A percentile compares a stretch with the other conserved stretches of the same genome.
Conservation (phyloP, 2,888 invertebrate genomes). For the Harpagoxenus sublaevis region DNA sequence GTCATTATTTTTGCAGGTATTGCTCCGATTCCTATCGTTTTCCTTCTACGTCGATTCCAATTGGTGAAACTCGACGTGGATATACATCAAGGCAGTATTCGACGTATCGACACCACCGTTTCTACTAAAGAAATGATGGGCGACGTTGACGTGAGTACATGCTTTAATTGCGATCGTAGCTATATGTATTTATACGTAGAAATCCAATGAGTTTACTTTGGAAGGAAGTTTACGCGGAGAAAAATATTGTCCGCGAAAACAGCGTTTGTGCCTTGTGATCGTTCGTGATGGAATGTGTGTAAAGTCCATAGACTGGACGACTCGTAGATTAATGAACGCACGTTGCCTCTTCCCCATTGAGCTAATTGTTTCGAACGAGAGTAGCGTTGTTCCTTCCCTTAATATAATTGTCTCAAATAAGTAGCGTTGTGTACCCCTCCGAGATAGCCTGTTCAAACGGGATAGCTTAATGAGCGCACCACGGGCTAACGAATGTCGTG, state of each 20-base stretch:
- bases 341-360: neutral
- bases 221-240: neutral
- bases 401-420: neutral
- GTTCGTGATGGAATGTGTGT: conserved; percentile 47
- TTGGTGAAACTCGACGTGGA: conserved; percentile 95
- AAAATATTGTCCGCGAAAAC: conserved; percentile 4
- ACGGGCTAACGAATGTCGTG: conserved; percentile 36
- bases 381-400: conserved; percentile 12
- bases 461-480: conserved; percentile 57
- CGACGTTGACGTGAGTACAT: conserved; percentile 94
- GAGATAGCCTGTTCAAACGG: neutral
- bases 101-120: conserved; percentile 96
- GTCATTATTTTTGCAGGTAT: conserved; percentile 93
- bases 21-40: conserved; percentile 94
- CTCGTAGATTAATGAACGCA: conserved; percentile 1
- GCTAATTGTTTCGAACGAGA: conserved; percentile 28
- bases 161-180: neutral
- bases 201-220: conserved; percentile 12
- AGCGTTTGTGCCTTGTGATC: conserved; percentile 24
- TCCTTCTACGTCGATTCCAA: conserved; percentile 95
- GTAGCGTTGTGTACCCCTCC: conserved; percentile 15
- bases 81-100: conserved; percentile 96
- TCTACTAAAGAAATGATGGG: conserved; percentile 98
- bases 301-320: neutral
- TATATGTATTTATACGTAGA: conserved; percentile 19